Evolutionary conservation across 1,140 invertebrate genomes (phyloP), one percentile per base, ranked within the genome.

Genomic region (Helicorthomorpha holstii): DNA sequence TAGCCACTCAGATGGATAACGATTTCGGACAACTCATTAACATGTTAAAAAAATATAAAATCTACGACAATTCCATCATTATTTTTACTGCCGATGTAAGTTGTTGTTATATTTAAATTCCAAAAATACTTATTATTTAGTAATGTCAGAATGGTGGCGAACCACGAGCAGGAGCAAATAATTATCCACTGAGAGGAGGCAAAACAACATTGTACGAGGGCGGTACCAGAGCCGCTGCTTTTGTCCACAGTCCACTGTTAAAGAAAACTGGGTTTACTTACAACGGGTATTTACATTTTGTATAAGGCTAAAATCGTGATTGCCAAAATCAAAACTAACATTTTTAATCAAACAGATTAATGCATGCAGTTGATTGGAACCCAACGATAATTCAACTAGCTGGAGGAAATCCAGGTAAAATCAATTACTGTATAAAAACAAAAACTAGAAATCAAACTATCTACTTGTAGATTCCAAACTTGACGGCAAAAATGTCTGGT

Each of bases 61-160:
- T 72, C 45, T 73, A 67, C 61, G 60, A 75, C 16, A 67, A 75
- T 54, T 71, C 73, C 4, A 51, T 70, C 25, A 69, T 70, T 12
- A 58, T 67, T 3, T 70, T 70, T 53, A 62, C 64, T 16, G 66
- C 64, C 26, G 69, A 71, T 59, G 62, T 66, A 54, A 58, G 61
- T n/a, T n/a, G n/a, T n/a, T n/a, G n/a, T n/a, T 38, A 14, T 14
- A 44, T 34, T 34, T 23, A 24, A 26, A 23, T n/a, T 29, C 14
- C 22, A 1, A 3, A 55, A 26, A 7, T 16, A 16, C 3, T 41
- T 3, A 10, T 19, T 25, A 26, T 45, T 7, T 50, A 7, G 19
- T 63, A 60, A 53, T 65, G 63, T 53, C 19, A 71, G 57, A 72
- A 72, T 60, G 69, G 69, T 23, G 69, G 69, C 2, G 60, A 66